These are phyloP conservation scores for Drosophila birchii DNA, from an alignment of 2,888 invertebrate species.

Conservation along the genomic window DNA sequence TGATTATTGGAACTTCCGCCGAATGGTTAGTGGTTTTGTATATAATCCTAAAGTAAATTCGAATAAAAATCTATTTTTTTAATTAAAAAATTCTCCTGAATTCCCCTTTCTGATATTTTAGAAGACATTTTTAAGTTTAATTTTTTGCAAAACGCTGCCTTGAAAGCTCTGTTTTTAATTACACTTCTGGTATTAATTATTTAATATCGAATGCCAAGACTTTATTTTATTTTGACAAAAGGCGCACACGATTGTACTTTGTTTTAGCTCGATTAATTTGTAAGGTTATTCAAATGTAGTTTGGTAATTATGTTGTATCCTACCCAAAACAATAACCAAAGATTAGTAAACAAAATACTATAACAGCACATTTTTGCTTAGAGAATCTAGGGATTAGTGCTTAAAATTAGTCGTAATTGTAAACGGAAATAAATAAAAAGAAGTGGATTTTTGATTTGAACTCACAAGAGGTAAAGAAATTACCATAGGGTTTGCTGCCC, in stretches of 20 bases:
- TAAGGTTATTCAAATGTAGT: not conserved
- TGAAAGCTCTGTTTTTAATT: too few relatives aligned
- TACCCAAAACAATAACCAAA: conserved; percentile 6
- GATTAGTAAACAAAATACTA: conserved; percentile 25
- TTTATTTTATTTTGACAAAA: not conserved
- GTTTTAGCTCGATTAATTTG: not conserved
- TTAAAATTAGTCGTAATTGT: conserved; percentile 39
- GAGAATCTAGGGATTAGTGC: conserved; percentile 12
- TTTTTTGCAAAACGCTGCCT: too few relatives aligned
- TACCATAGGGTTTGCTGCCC: conserved; percentile 96
- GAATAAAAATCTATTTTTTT: too few relatives aligned
- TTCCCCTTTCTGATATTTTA: too few relatives aligned
- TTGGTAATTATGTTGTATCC: not conserved
- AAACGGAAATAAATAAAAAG: conserved; percentile 68
- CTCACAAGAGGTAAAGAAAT: conserved; percentile 86
- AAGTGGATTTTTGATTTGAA: conserved; percentile 79
- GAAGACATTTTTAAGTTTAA: too few relatives aligned
- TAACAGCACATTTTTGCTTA: conserved; percentile 30
- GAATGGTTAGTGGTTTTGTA: too few relatives aligned
- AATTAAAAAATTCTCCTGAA: too few relatives aligned
- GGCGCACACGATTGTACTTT: not conserved
- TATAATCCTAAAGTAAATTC: too few relatives aligned
- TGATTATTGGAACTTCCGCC: not conserved
- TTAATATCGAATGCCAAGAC: not conserved
- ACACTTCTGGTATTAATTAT: not conserved